phyloP scores from a whole-genome alignment of 1,140 invertebrate genomes.

The Galleria mellonella region DNA sequence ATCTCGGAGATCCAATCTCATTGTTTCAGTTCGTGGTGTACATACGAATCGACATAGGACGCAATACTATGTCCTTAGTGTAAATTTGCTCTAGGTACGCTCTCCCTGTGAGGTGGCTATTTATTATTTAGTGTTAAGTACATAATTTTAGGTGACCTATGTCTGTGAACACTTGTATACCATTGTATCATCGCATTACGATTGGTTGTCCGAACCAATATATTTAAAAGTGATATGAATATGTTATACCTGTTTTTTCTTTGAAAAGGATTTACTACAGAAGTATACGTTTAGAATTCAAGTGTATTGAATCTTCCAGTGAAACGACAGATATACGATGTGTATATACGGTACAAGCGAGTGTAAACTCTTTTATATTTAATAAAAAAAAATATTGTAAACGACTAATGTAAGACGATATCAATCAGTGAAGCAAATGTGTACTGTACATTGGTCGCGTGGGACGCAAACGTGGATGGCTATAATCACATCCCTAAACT shows the following conservation, averaged over 20 bases:
- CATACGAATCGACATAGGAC: slow-evolving; percentile 45
- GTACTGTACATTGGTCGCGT: neutral
- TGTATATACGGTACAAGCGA: slow-evolving; percentile 67
- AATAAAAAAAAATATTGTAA: slow-evolving; percentile 62
- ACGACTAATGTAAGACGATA: slow-evolving; percentile 64
- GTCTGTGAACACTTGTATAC: slow-evolving; percentile 70
- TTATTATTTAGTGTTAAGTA: slow-evolving; percentile 71
- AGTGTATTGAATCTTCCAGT: slow-evolving; percentile 59
- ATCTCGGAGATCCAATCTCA: slow-evolving; percentile 72
- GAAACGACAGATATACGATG: slow-evolving; percentile 65
- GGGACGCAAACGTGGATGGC: too few relatives aligned
- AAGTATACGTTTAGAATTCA: slow-evolving; percentile 66
- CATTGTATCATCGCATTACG: slow-evolving; percentile 54
- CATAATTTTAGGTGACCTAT: slow-evolving; percentile 52
- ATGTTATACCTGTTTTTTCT: slow-evolving; percentile 56
- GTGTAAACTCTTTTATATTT: slow-evolving; percentile 69
- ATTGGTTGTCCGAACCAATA: slow-evolving; percentile 45
- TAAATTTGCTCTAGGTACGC: slow-evolving; percentile 61
- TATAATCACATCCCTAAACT: too few relatives aligned
- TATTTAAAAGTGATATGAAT: slow-evolving; percentile 65
- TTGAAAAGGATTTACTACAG: slow-evolving; percentile 58
- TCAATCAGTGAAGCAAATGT: slow-evolving; percentile 24
- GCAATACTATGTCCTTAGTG: slow-evolving; percentile 69
- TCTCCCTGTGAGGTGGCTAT: slow-evolving; percentile 58
- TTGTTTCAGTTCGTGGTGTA: slow-evolving; percentile 42